Conservation (phyloP, 1,140 invertebrate species). For the Tetramorium alpestre region DNA sequence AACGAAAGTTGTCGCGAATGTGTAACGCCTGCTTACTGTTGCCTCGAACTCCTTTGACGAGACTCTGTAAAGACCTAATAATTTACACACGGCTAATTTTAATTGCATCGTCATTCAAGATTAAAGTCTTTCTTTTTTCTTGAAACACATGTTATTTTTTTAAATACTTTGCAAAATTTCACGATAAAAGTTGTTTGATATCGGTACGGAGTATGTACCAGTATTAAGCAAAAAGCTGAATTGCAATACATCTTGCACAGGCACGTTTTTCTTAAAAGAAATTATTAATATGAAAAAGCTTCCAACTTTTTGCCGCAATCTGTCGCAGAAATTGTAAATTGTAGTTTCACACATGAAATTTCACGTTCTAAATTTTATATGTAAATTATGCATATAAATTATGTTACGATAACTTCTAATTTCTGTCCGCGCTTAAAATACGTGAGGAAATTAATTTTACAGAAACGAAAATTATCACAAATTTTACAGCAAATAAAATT, state of each 20-base stretch:
- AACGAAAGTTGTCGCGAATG: conserved; percentile 30
- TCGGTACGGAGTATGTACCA: not conserved
- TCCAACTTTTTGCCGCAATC: not conserved
- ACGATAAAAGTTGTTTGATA: not conserved
- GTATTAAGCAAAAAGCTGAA: conserved; percentile 5
- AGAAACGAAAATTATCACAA: not conserved
- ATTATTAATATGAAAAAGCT: conserved; percentile 24
- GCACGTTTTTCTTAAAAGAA: not conserved
- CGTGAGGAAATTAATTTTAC: not conserved
- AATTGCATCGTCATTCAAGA: conserved; percentile 14
- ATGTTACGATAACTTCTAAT: not conserved
- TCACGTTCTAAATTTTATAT: not conserved
- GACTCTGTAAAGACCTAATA: conserved; percentile 14
- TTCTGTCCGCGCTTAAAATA: not conserved
- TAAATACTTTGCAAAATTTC: conserved; percentile 6
- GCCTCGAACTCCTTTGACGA: conserved; percentile 31
- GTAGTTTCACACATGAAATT: conserved; percentile 2
- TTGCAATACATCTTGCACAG: not conserved
- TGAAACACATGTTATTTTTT: not conserved
- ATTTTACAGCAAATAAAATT: not conserved
- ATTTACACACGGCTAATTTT: conserved; percentile 48
- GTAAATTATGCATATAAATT: not conserved
- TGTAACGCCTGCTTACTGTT: conserved; percentile 12
- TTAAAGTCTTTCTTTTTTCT: conserved; percentile 25
- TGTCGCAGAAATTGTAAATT: conserved; percentile 5